These are phyloP conservation scores for Chymomyza caudatula DNA, from an alignment of 2,888 invertebrate genomes.

Conservation along the genomic window DNA sequence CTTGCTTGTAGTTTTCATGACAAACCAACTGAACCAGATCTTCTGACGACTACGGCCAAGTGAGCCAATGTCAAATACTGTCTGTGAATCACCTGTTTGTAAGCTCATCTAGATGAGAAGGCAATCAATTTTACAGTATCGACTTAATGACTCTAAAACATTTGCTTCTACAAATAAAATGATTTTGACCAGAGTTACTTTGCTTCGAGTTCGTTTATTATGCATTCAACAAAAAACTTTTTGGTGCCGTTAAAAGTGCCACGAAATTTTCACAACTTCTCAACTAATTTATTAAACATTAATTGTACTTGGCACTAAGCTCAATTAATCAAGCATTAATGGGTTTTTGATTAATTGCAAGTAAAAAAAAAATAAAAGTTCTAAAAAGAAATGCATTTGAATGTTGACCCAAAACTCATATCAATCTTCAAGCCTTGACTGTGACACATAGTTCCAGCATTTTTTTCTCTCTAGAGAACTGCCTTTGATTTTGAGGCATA, in stretches of 20 bases:
- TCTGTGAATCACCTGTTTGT: background rate
- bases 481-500: background rate
- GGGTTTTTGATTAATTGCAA: constrained; percentile 56
- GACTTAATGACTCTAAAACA: background rate
- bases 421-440: constrained; percentile 58
- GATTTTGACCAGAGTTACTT: background rate
- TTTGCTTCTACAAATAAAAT: no score
- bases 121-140: background rate
- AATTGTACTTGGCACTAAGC: constrained; percentile 60
- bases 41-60: no score
- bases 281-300: constrained; percentile 55
- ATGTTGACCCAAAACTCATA: constrained; percentile 59
- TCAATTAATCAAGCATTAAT: constrained; percentile 59
- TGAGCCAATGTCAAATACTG: no score
- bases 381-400: constrained; percentile 41
- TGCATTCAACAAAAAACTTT: background rate
- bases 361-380: background rate
- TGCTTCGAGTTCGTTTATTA: background rate
- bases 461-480: constrained; percentile 9
- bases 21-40: no score
- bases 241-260: background rate
- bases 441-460: constrained; percentile 25
- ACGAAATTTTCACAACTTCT: constrained; percentile 23
- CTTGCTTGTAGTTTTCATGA: no score
- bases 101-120: background rate